Base-by-base conservation (phyloP, 1,140 invertebrate genomes). In the Adelges cooleyi region DNA sequence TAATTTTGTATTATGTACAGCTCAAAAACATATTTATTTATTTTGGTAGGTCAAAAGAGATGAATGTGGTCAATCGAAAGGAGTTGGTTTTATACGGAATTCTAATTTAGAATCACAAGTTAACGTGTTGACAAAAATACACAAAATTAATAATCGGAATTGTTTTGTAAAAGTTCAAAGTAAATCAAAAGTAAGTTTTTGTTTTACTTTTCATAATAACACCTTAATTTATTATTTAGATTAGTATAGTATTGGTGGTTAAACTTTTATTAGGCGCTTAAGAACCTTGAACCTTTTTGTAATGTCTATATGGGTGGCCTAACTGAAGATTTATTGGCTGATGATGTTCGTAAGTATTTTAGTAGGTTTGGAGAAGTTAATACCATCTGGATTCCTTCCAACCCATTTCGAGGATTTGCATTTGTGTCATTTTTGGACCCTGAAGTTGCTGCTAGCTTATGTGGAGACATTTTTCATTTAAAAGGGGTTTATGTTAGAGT, bases 401-500 rank as follows among this genome's bases (percentile, higher is more conserved):
- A 62, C 46, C 92, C 90, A 69, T 95, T 95, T 76, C 81, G 93
- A 71, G 92, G 92, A 54, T 96, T 96, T 76, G 91, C 90, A 72
- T 96, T 97, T 78, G 92, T 97, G 40, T 95, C 91, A 48, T 96
- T 96, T 79, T 79, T 94, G 70, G 92, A 96, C 78, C 91, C 91
- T 40, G 92, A 95, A 75, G 85, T 94, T 54, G 93, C 94, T 42
- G 90, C 95, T 77, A 87, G 85, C 67, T 78, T 95, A 2, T 97
- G 93, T 78, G 94, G 94, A 17, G 92, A 98, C 77, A 93, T 97
- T 79, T 93, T 97, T 76, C 95, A 97, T 69, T 92, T 98, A 49
- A 95, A 95, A 77, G 80, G 85, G 66, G 89, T 93, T 4, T 94
- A 92, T 69, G 90, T 98, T 5, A 92, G 95, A 80, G 91, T 97